Conservation (phyloP, 2,888 invertebrate genomes). For the Zygothrica quintamaculata region DNA sequence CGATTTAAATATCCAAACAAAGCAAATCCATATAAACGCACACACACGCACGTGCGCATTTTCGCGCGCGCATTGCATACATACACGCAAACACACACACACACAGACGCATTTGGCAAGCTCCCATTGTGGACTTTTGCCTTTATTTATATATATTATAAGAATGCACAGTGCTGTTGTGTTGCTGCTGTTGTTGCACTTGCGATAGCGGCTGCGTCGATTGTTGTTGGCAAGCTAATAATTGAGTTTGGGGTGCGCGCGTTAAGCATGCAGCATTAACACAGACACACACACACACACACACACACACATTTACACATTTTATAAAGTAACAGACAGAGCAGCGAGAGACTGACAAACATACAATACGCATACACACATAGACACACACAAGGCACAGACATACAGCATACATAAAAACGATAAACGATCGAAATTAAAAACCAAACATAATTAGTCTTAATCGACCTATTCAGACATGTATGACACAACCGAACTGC, state of each 20-base stretch:
- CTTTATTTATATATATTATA: constrained; percentile 1
- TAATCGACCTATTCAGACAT: too few relatives aligned
- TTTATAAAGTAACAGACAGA: too few relatives aligned
- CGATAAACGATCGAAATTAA: too few relatives aligned
- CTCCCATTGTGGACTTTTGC: constrained; percentile 14
- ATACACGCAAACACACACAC: constrained; percentile 1
- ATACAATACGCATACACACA: too few relatives aligned
- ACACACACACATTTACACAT: neutral
- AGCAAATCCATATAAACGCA: constrained; percentile 31
- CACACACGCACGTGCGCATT: constrained; percentile 16
- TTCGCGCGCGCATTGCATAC: constrained; percentile 9
- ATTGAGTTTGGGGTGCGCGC: constrained; percentile 35
- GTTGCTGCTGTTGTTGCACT: constrained; percentile 84
- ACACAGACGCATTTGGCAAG: neutral
- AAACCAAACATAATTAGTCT: too few relatives aligned
- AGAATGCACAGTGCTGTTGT: constrained; percentile 46
- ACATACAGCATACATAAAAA: too few relatives aligned
- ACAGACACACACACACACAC: too few relatives aligned
- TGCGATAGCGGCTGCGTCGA: constrained; percentile 21
- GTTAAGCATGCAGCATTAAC: constrained; percentile 20
- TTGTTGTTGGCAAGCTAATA: constrained; percentile 9
- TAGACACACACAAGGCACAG: too few relatives aligned
- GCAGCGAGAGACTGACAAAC: constrained; percentile 10
- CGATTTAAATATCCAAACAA: constrained; percentile 19
- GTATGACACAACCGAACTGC: neutral